Evolutionary conservation across 2,113 vertebrate species (phyloP), one percentile per base, ranked within the genome.

Genomic region (Conger conger): DNA sequence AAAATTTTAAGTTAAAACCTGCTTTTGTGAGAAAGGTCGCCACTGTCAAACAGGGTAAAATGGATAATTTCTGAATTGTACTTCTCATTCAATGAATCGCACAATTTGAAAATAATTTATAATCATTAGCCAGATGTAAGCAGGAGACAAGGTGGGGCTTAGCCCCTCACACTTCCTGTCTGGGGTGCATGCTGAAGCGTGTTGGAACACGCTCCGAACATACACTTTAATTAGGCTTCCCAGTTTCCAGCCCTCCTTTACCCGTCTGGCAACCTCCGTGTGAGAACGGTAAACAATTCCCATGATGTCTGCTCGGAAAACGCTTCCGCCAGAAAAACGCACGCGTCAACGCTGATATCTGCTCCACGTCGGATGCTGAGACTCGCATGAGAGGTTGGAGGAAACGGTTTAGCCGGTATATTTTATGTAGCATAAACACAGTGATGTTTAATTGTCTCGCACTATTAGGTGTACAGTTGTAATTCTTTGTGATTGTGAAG

Each of bases 141-240:
- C 45, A 1, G 20, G 23, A 27, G 57, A 50, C 45, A 13, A 50
- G 45, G 45, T 50, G 45, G 45, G 45, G 45, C 45, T 50, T 63
- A 63, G 27, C 57, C 5, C 57, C 57, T 63, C 20, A 27, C 57
- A 9, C 3, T 20, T 27, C 57, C 57, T 63, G 57, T 20, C 57
- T 63, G 11, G 3, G 23, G 57, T 63, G 27, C 54, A 68, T 23
- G 53, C 79, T n/a, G 53, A 57, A 38, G 36, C 45, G 68, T 79
- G 80, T 83, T 83, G 82, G 82, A 82, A 82, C 57, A 86, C 81
- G 87, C 90, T 79, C 77, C 81, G 86, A 23, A 82, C 82, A 68
- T 82, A 13, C 82, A 57, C 79, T 82, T 76, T 76, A 89, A 91
- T 88, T 88, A 87, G 60, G 63, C 86, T 63, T 45, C 45, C 83